Base-by-base conservation (phyloP, 64 coral and sea anemone species). In the Pocillopora damicornis region DNA sequence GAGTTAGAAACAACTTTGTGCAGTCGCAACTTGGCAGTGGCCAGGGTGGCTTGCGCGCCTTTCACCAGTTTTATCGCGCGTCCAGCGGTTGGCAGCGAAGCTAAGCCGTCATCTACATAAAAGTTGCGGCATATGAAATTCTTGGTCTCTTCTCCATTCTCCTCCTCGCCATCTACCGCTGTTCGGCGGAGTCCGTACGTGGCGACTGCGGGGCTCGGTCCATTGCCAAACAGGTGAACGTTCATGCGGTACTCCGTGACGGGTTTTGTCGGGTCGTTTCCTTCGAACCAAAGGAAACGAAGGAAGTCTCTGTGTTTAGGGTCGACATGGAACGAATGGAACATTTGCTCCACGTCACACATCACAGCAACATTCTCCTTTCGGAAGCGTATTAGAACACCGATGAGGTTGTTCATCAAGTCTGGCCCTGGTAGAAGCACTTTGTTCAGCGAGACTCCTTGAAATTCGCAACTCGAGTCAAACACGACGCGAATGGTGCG, bases 311-410 rank as follows among this genome's bases (percentile, higher is more conserved):
- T 61, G 5, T 81, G 79, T 12, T 60, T 26, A 15, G 75, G 42
- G 42, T 77, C 35, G 8, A 58, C 63, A 65, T 65, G 14, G 63
- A 65, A 65, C 13, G n/a, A 65, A 15, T 65, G 63, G 20, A 88
- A 88, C 75, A 88, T 88, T 15, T 88, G 74, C n/a, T 88, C 73
- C 16, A 88, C 57, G 35, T 88, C 86, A 16, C 72, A 76, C 69
- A 87, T 87, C 12, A 88, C 86, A 2, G 22, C 75, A 20, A 58
- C 18, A 16, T 35, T 86, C 66, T 86, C 83, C 66, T 69, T 86
- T 26, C 64, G 2, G 20, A 86, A 86, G 56, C 66, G 22, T 20
- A 86, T 86, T 59, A 86, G 66, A 23, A 73, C 35, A 23, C 83
- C 83, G 9, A 86, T 38, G 62, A 86, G 68, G 64, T 73, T 86